Evolutionary conservation across 1,140 invertebrate species (phyloP).

Genomic region (Pygmarrhopalites habei): DNA sequence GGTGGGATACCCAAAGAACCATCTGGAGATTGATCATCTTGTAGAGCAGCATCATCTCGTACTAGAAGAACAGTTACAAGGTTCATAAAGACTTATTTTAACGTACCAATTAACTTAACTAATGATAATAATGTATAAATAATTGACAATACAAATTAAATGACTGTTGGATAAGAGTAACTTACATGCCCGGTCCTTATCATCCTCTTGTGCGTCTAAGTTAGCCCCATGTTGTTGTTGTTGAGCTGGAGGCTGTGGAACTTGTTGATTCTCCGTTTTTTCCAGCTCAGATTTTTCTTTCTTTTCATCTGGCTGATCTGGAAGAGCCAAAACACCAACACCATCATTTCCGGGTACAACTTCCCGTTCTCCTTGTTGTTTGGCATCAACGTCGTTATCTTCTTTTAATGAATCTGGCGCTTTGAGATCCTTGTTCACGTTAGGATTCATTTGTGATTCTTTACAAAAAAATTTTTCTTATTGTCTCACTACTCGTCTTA

Average conservation of each 20-base stretch:
- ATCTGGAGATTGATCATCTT: constrained; percentile 38
- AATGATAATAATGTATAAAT: too few relatives aligned
- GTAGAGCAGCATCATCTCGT: constrained; percentile 30
- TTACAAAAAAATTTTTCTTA: not conserved
- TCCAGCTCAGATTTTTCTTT: not conserved
- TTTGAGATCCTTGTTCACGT: not conserved
- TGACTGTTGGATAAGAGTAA: too few relatives aligned
- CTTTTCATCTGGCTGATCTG: not conserved
- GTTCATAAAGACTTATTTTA: too few relatives aligned
- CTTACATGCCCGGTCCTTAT: constrained; percentile 31
- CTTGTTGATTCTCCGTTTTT: not conserved
- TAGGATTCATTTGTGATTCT: not conserved
- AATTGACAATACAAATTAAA: too few relatives aligned
- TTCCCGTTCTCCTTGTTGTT: not conserved
- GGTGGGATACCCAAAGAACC: constrained; percentile 30
- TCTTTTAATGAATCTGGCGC: not conserved
- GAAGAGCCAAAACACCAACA: constrained; percentile 29
- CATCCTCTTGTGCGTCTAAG: constrained; percentile 37
- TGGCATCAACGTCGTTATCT: constrained; percentile 18
- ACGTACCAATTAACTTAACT: too few relatives aligned
- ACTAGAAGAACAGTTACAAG: too few relatives aligned
- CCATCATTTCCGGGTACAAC: constrained; percentile 5
- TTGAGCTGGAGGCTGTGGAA: not conserved
- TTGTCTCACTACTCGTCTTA: too few relatives aligned
- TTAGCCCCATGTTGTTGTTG: constrained; percentile 17